phyloP scores from a whole-genome alignment of 2,113 vertebrate genomes.

The Chunga burmeisteri region DNA sequence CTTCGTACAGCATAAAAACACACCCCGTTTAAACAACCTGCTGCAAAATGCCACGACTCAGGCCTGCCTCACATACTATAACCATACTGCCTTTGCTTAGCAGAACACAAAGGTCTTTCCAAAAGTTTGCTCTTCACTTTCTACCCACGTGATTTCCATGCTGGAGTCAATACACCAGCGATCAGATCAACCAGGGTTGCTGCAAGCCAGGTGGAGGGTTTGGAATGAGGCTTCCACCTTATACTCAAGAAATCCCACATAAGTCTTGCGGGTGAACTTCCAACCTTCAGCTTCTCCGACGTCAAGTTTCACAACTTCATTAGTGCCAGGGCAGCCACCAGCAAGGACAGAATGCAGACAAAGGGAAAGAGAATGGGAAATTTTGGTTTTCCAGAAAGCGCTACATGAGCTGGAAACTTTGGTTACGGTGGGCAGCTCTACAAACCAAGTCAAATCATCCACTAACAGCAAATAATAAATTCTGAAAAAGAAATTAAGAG shows the following conservation, averaged over 20 bases:
- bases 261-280: background rate
- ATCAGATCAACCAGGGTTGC: background rate
- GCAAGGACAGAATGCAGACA: background rate
- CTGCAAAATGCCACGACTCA: background rate
- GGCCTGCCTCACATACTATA: background rate
- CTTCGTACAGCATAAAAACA: fast-evolving
- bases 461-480: background rate
- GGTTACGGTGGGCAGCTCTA: background rate
- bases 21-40: too few species aligned
- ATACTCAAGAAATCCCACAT: background rate
- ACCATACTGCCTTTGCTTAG: background rate
- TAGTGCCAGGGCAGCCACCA: background rate
- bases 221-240: background rate
- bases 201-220: background rate
- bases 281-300: background rate
- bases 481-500: background rate
- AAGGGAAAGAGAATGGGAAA: background rate
- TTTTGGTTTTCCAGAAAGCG: background rate
- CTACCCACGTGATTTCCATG: fast-evolving
- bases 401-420: background rate
- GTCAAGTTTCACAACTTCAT: background rate
- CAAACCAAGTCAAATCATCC: background rate
- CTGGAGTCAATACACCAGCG: background rate
- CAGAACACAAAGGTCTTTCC: background rate
- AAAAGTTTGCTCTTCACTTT: background rate